phyloP scores from a whole-genome alignment of 2,797 vertebrate species.

The Falco concolor region DNA sequence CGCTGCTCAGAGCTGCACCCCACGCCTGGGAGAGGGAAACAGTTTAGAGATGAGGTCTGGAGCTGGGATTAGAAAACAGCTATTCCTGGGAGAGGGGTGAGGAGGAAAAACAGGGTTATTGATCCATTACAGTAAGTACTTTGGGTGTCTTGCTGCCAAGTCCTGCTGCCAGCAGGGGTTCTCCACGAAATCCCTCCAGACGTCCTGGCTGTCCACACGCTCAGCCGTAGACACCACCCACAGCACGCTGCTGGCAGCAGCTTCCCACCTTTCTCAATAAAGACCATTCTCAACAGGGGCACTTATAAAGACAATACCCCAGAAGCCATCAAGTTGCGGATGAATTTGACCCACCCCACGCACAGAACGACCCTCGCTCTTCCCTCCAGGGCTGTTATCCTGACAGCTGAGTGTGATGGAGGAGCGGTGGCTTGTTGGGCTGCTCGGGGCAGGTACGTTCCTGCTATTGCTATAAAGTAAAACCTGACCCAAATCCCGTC shows the following conservation, averaged over 20 bases:
- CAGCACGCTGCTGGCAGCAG: accelerated
- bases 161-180: not conserved
- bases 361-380: not conserved
- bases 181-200: not conserved
- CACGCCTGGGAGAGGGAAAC: not conserved
- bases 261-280: not conserved
- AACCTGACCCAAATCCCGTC: accelerated
- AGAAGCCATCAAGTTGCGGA: not conserved
- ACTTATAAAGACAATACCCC: not conserved
- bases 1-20: not conserved
- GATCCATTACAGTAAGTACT: not conserved
- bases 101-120: too few species aligned
- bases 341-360: not conserved
- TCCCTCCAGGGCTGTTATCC: not conserved
- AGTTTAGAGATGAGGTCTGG: not conserved
- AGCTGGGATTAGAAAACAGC: not conserved
- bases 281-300: not conserved
- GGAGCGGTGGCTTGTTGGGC: accelerated
- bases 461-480: not conserved
- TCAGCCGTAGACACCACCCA: accelerated
- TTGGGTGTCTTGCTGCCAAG: not conserved
- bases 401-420: not conserved
- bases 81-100: not conserved
- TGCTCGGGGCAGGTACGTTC: not conserved
- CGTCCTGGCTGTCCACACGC: not conserved